These are phyloP conservation scores for Diglossa cyanea DNA, from an alignment of 2,797 vertebrate species.

Conservation along the genomic window DNA sequence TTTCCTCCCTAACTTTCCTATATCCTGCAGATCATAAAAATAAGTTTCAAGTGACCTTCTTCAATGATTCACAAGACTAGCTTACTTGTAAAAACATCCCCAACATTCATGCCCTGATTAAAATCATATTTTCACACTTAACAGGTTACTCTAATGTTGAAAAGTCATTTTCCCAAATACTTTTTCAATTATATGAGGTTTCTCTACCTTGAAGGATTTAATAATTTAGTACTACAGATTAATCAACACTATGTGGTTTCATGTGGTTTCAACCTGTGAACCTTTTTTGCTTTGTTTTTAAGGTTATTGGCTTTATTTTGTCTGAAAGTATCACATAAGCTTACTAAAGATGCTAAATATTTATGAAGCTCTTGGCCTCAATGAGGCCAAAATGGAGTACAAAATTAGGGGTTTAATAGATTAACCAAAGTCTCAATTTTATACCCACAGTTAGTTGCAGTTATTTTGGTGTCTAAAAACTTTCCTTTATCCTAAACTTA, in stretches of 20 bases:
- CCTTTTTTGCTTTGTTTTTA: not conserved
- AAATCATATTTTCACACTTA: not conserved
- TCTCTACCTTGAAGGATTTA: not conserved
- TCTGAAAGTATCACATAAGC: not conserved
- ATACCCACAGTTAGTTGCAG: not conserved
- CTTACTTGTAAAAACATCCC: not conserved
- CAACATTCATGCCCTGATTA: not conserved
- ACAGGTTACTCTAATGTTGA: not conserved
- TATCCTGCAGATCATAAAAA: not conserved
- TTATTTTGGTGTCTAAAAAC: not conserved
- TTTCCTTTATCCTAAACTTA: not conserved
- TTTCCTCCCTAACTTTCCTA: not conserved
- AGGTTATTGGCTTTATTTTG: constrained; percentile 27
- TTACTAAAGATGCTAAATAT: constrained; percentile 33
- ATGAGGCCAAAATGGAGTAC: not conserved
- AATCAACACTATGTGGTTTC: not conserved
- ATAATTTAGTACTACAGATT: constrained; percentile 30
- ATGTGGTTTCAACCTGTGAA: constrained; percentile 9
- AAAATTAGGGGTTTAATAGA: constrained; percentile 22
- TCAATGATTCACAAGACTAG: not conserved
- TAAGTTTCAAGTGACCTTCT: not conserved
- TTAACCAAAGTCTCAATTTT: constrained; percentile 9
- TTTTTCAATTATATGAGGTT: not conserved
- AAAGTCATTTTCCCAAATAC: constrained; percentile 5
- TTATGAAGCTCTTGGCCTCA: constrained; percentile 1